Evolutionary conservation across 1,140 invertebrate genomes (phyloP), one percentile per base, ranked within the genome.

Genomic region (Zaprionus camerounensis): DNA sequence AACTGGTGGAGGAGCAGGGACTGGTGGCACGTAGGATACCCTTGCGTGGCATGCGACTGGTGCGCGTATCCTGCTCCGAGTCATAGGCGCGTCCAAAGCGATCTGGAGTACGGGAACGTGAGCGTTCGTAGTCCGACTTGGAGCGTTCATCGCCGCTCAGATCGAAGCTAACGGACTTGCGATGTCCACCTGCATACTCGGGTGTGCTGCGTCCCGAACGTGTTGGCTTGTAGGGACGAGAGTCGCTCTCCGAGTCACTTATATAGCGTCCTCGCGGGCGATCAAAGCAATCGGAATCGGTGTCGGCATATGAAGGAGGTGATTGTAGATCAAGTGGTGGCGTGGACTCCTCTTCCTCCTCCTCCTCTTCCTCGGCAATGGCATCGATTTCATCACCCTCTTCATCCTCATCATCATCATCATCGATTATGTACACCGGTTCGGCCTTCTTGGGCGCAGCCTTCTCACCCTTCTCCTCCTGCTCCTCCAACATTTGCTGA

Each of bases 91-190:
- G 78, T 4, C 64, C 58, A n/a, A 70, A 73, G 4, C 74, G 66
- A 59, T 92, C 91, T 0, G 91, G 91, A 0, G 91, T 92, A 3
- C 78, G 72, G 0, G 80, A 88, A 4, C 81, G 81, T 3, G 91
- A 92, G n/a, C 91, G 76, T 36, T 92, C 91, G 28, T 90, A 84
- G 49, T 92, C 91, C 0, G 91, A 92, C 31, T 81, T 91, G 46
- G 91, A 92, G 7, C 84, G 81, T 62, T 93, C 92, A 62, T 92
- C 91, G 0, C 91, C 92, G n/a, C 91, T 92, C 0, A 93, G 78
- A 71, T 93, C 92, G 17, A 93, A 93, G 55, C 92, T 93, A 0
- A 93, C 92, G 0, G 92, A 93, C 62, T 93, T 93, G 1, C 92
- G 91, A 71, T 92, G 91, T 3, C 82, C 79, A 2, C 83, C 72